Evolutionary conservation across 2,888 invertebrate species (phyloP).

Genomic region (Chalcis sispes): DNA sequence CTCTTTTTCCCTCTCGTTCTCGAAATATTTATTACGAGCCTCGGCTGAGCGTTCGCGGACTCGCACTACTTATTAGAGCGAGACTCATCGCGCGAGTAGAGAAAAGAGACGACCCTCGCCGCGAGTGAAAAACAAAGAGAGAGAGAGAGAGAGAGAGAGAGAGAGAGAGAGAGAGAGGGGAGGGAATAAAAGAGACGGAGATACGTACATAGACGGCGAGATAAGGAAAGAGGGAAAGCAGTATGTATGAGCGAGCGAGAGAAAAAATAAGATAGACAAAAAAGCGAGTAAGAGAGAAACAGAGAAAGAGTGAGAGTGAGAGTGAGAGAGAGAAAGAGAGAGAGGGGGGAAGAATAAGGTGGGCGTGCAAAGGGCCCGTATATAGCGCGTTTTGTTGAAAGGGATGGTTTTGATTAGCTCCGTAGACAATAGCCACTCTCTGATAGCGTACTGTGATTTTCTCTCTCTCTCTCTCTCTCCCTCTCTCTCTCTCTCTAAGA

Average conservation of each 20-base stretch:
- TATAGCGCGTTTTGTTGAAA: slow-evolving; percentile 73
- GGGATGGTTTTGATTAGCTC: slow-evolving; percentile 76
- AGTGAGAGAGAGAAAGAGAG: background rate
- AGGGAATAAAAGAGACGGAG: background rate
- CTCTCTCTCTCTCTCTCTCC: slow-evolving; percentile 52
- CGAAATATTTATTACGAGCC: slow-evolving; percentile 38
- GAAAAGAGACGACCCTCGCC: too few relatives aligned
- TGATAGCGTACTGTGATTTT: slow-evolving; percentile 66
- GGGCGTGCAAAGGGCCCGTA: slow-evolving; percentile 54
- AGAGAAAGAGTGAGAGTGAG: too few relatives aligned
- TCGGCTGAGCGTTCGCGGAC: slow-evolving; percentile 44
- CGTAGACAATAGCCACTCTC: slow-evolving; percentile 75
- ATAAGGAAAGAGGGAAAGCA: too few relatives aligned
- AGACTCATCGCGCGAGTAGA: slow-evolving; percentile 20
- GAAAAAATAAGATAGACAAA: too few relatives aligned
- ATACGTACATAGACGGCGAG: too few relatives aligned
- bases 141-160: slow-evolving; percentile 27
- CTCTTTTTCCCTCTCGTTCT: too few relatives aligned
- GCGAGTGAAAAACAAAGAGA: slow-evolving; percentile 26
- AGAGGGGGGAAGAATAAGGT: slow-evolving; percentile 19
- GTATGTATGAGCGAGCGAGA: too few relatives aligned
- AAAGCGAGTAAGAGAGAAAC: too few relatives aligned
- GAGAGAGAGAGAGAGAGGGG: slow-evolving; percentile 2
- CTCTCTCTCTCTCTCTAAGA: slow-evolving; percentile 53
- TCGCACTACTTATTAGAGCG: slow-evolving; percentile 50